Base-by-base conservation (phyloP, 2,888 invertebrate genomes). In the Perizoma flavofasciatum region DNA sequence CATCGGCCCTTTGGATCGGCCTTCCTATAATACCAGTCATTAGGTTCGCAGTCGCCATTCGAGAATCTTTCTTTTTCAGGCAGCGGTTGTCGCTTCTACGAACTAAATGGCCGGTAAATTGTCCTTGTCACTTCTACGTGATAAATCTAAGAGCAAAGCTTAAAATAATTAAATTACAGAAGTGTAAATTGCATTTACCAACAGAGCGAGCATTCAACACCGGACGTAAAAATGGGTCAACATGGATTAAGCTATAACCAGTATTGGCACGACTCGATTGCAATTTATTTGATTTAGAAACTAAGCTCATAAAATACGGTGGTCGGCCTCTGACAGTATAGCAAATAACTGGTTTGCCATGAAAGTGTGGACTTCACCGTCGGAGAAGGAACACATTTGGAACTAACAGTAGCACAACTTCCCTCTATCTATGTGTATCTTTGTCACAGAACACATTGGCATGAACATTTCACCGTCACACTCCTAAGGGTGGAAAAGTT, bases 311-410 rank as follows among this genome's bases (percentile, higher is more conserved):
- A 66, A 74, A 71, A 71, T 70, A 55, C 49, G 39, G 54, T 59
- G 63, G 63, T 39, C 55, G 44, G 54, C 33, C 56, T 53, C 57
- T 55, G 50, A 57, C 57, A 41, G 71, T 66, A 63, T 65, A 68
- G 68, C 67, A 71, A 71, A 75, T 74, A 82, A 81, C 82, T 72
- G 82, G 82, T 82, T 82, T 78, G 65, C 64, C 69, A 74, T 73
- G 77, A 75, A 80, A 79, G 79, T 77, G 78, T 76, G 73, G 78
- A 75, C 78, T 72, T 67, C 65, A 50, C 69, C 60, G 62, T 39
- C 61, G 50, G 50, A 32, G 43, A 11, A 44, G 10, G 40, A 40
- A 49, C 45, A n/a, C 35, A 61, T 47, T 5, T 3, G 5, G 6
- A 10, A n/a, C 49, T 60, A 48, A 2, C 61, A 56, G 61, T 35